Evolutionary conservation across 2,113 vertebrate genomes (phyloP).

Genomic region (Tachycineta bicolor): DNA sequence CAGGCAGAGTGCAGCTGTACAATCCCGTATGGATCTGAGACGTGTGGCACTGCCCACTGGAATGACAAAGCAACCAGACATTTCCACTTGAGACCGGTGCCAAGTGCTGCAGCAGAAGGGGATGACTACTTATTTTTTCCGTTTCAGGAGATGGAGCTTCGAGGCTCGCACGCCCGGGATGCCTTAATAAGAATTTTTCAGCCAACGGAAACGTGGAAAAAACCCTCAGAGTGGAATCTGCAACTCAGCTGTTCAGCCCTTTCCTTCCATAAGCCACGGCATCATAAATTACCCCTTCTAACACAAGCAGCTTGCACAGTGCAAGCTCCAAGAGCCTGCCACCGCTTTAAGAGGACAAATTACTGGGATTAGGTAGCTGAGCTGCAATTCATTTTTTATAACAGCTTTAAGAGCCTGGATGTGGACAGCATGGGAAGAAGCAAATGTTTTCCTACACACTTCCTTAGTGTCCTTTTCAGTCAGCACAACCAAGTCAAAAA

Average conservation of each 20-base stretch:
- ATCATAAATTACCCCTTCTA: background rate
- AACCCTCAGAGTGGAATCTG: background rate
- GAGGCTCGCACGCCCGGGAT: background rate
- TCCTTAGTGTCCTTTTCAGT: background rate
- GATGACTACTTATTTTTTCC: conserved; percentile 9
- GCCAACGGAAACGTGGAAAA: background rate
- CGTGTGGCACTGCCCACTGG: background rate
- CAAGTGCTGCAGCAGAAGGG: conserved; percentile 44
- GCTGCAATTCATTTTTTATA: background rate
- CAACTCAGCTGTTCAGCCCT: conserved; percentile 4
- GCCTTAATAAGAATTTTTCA: conserved; percentile 27
- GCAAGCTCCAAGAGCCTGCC: background rate
- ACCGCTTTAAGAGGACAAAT: background rate
- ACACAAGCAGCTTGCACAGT: background rate
- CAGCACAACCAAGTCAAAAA: background rate
- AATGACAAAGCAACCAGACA: conserved; percentile 53
- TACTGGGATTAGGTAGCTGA: background rate
- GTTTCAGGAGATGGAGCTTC: conserved; percentile 1
- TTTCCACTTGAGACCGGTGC: conserved; percentile 35
- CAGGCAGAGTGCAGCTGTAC: background rate
- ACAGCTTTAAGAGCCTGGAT: background rate
- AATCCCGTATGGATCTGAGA: accelerated
- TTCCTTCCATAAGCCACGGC: background rate
- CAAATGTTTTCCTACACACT: background rate
- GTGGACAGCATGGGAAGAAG: background rate